A percentile compares a stretch with the other conserved stretches of the same genome.
Conservation (phyloP, 2,888 invertebrate species). For the Eristalis pertinax region DNA sequence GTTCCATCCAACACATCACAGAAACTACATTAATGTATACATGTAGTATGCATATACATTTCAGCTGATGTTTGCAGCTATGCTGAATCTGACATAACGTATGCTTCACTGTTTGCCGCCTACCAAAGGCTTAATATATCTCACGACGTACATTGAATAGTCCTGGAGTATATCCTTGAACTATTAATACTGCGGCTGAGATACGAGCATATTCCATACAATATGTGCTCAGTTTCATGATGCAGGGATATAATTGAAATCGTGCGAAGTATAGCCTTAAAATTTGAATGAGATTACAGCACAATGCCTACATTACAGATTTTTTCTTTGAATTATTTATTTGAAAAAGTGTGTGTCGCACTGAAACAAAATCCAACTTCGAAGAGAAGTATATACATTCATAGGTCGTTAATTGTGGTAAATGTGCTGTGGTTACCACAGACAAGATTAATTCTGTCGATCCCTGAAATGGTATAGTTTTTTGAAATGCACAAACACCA, state of each 20-base stretch:
- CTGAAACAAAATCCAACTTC: neutral
- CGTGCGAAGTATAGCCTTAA: neutral
- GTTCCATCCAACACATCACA: too few relatives aligned
- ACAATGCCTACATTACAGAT: neutral
- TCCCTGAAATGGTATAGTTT: neutral
- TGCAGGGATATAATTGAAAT: neutral
- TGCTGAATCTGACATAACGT: neutral
- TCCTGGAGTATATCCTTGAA: neutral
- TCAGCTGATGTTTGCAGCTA: too few relatives aligned
- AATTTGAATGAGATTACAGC: neutral
- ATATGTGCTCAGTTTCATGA: neutral
- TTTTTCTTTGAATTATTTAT: neutral
- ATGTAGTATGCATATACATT: too few relatives aligned
- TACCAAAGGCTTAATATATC: neutral
- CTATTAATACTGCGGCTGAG: neutral
- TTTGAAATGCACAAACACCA: neutral
- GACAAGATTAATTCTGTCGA: neutral
- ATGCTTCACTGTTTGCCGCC: neutral
- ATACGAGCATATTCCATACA: neutral
- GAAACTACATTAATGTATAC: too few relatives aligned
- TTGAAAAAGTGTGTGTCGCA: neutral
- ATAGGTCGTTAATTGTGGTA: neutral
- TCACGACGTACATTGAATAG: too few relatives aligned
- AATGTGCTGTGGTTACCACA: neutral
- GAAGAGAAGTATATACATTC: neutral